phyloP scores from a whole-genome alignment of 2,113 vertebrate species.

The Dipodomys merriami region DNA sequence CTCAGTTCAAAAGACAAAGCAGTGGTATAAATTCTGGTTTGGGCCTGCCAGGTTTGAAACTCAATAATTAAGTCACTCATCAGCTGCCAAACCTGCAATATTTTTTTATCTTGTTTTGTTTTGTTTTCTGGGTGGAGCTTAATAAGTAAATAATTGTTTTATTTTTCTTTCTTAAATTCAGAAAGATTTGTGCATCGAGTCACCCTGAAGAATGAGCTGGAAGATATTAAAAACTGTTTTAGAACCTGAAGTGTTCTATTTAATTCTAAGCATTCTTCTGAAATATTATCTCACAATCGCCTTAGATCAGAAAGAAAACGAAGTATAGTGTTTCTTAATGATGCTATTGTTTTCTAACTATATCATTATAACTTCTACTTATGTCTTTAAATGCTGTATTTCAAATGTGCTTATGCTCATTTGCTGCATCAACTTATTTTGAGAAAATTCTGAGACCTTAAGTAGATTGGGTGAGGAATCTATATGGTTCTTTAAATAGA shows the following conservation, averaged over 20 bases:
- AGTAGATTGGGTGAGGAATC: no score
- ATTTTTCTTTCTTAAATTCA: background rate
- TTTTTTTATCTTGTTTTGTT: no score
- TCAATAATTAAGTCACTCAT: background rate
- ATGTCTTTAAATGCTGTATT: background rate
- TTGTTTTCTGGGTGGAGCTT: background rate
- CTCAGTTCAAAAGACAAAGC: background rate
- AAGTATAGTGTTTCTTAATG: background rate
- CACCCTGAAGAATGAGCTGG: background rate
- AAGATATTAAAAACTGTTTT: background rate
- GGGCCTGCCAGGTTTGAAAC: background rate
- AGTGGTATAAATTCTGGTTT: background rate
- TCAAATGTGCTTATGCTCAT: background rate
- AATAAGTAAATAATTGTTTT: background rate
- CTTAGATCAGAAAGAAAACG: background rate
- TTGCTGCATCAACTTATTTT: background rate
- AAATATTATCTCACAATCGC: background rate
- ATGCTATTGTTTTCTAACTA: background rate
- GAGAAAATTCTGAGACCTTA: background rate
- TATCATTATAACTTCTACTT: background rate
- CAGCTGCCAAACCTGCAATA: background rate
- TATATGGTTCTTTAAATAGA: no score
- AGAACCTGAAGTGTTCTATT: background rate
- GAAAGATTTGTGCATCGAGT: background rate
- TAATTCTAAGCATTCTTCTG: constrained; percentile 10